These are phyloP conservation scores for Pelodytes ibericus DNA, from an alignment of 2,797 vertebrate species.

Conservation along the genomic window DNA sequence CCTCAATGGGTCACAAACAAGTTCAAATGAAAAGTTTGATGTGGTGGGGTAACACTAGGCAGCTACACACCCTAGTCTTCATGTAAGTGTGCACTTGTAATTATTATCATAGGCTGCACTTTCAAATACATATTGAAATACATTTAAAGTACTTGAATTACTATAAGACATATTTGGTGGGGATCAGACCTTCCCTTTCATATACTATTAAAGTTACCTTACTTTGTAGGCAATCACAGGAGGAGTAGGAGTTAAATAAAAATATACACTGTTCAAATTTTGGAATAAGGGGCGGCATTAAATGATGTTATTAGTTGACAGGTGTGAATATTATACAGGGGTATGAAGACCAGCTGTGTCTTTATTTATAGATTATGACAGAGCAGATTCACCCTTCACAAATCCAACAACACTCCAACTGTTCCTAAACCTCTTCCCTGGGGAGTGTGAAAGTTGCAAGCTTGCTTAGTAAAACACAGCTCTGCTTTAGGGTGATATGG, in stretches of 20 bases:
- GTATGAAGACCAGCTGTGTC: conserved; percentile 36
- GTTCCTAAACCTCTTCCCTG: conserved; percentile 1
- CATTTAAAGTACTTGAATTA: no score
- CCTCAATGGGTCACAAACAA: no score
- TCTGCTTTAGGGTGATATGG: background rate
- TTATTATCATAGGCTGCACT: no score
- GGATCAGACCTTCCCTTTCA: no score
- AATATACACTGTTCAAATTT: background rate
- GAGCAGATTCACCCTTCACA: conserved; percentile 39
- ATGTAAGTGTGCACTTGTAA: no score
- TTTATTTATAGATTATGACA: conserved; percentile 53
- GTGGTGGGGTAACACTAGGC: no score
- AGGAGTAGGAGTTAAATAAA: background rate
- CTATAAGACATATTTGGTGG: no score
- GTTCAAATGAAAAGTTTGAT: no score
- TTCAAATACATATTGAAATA: no score
- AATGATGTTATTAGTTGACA: conserved; percentile 32
- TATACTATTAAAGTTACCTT: no score
- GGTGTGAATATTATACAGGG: conserved; percentile 42
- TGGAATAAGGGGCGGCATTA: conserved; percentile 2
- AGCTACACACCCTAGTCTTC: no score
- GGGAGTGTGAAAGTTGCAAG: background rate
- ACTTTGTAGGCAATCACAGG: background rate
- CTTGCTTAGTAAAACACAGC: background rate
- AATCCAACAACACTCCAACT: conserved; percentile 36